These are phyloP conservation scores for Acanthopleura granulata DNA, from an alignment of 2,888 invertebrate species.

Conservation along the genomic window DNA sequence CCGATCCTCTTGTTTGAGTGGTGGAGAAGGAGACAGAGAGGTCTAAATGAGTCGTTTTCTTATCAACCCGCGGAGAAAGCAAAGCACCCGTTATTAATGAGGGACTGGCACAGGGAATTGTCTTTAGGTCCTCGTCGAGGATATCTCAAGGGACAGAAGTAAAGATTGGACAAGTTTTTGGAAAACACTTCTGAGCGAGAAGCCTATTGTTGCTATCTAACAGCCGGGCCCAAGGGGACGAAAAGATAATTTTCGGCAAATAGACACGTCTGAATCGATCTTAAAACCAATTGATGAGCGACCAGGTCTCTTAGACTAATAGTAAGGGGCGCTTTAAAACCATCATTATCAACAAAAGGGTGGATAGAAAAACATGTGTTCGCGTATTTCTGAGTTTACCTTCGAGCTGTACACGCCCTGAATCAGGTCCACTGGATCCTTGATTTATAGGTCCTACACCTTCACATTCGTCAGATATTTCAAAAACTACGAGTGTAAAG, in stretches of 20 bases:
- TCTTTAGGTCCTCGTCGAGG: not conserved
- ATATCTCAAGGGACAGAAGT: not conserved
- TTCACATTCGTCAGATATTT: too few relatives aligned
- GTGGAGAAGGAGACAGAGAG: not conserved
- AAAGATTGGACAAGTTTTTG: not conserved
- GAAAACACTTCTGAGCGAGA: not conserved
- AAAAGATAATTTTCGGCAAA: conserved; percentile 3
- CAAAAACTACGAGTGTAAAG: too few relatives aligned
- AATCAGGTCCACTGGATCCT: too few relatives aligned
- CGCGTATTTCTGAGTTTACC: too few relatives aligned
- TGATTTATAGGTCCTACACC: too few relatives aligned
- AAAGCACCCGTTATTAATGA: not conserved
- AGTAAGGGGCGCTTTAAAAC: too few relatives aligned
- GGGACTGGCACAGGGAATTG: not conserved
- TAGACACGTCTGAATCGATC: not conserved
- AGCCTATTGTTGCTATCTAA: not conserved
- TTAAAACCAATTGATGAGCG: not conserved
- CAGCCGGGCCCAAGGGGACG: not conserved
- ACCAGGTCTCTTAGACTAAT: too few relatives aligned
- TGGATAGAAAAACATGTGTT: too few relatives aligned
- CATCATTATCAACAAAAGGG: too few relatives aligned
- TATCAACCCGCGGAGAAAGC: not conserved
- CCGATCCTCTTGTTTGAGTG: not conserved
- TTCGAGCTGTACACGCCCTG: too few relatives aligned
- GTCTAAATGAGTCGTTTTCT: not conserved